phyloP scores from a whole-genome alignment of 2,113 vertebrate genomes.

The Pedetes capensis region DNA sequence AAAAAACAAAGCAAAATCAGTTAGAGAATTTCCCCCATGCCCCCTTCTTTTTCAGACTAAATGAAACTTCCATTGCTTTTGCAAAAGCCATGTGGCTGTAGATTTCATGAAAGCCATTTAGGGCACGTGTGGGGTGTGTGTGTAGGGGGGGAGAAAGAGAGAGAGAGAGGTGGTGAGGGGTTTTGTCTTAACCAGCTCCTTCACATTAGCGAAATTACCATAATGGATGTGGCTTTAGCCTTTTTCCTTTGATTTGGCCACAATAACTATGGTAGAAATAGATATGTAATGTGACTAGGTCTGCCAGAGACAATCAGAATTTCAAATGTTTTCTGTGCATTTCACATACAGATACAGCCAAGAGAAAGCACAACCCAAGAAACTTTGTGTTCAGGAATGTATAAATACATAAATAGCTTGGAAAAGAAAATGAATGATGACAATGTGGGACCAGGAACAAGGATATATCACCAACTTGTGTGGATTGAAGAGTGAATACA shows the following conservation, averaged over 20 bases:
- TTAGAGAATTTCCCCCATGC: background rate
- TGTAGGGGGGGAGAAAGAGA: too few species aligned
- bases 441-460: background rate
- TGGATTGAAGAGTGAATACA: background rate
- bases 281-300: background rate
- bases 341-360: background rate
- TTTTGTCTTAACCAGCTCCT: background rate
- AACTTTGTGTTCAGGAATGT: background rate
- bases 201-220: background rate
- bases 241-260: background rate
- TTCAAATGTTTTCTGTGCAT: background rate
- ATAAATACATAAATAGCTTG: background rate
- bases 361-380: background rate
- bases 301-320: background rate
- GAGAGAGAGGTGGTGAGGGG: too few species aligned
- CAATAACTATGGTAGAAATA: background rate
- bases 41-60: background rate
- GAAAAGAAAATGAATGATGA: background rate
- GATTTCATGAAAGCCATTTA: background rate
- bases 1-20: background rate
- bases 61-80: background rate
- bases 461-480: background rate
- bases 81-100: background rate
- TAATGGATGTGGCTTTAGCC: background rate
- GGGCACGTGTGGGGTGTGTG: background rate